Evolutionary conservation across 2,888 invertebrate genomes (phyloP).

Genomic region (Drosophila paramelanica): DNA sequence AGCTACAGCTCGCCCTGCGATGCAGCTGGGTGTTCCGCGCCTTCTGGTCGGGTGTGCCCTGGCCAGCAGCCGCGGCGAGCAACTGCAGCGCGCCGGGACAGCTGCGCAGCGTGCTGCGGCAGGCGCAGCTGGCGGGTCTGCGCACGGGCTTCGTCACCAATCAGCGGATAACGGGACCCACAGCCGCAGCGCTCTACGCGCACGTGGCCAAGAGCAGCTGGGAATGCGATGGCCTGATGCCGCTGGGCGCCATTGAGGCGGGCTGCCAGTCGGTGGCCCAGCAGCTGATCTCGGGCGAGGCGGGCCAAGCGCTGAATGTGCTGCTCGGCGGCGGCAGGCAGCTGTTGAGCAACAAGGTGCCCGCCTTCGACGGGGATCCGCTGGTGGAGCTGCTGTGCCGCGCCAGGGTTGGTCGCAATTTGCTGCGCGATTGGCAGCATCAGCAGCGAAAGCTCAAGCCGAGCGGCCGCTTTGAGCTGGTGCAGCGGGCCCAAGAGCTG

Average conservation of each 20-base stretch:
- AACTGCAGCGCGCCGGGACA: conserved; percentile 89
- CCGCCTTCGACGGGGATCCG: conserved; percentile 86
- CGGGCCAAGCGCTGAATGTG: conserved; percentile 87
- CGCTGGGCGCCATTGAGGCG: conserved; percentile 83
- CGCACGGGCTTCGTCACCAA: conserved; percentile 94
- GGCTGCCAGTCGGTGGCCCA: conserved; percentile 92
- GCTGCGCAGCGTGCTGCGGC: conserved; percentile 88
- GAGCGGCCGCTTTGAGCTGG: conserved; percentile 67
- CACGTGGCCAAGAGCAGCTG: conserved; percentile 90
- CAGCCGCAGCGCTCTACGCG: conserved; percentile 91
- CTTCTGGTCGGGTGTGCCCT: conserved; percentile 90
- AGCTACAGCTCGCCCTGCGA: conserved; percentile 93
- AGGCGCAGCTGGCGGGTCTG: conserved; percentile 90
- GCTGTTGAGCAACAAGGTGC: conserved; percentile 87
- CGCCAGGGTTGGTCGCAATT: conserved; percentile 89
- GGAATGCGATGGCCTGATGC: conserved; percentile 91
- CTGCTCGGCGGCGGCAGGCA: conserved; percentile 94
- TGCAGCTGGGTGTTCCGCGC: conserved; percentile 93
- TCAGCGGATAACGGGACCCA: conserved; percentile 93
- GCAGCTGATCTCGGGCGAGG: conserved; percentile 91
- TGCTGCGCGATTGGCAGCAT: conserved; percentile 89
- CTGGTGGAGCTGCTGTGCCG: conserved; percentile 88
- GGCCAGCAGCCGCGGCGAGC: conserved; percentile 68
- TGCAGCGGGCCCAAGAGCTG: conserved; percentile 89
- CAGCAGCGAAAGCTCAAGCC: conserved; percentile 85